A percentile compares a stretch with the other conserved stretches of the same genome.
phyloP scores from a whole-genome alignment of 2,888 invertebrate genomes.

The Platerodrilus igneus region DNA sequence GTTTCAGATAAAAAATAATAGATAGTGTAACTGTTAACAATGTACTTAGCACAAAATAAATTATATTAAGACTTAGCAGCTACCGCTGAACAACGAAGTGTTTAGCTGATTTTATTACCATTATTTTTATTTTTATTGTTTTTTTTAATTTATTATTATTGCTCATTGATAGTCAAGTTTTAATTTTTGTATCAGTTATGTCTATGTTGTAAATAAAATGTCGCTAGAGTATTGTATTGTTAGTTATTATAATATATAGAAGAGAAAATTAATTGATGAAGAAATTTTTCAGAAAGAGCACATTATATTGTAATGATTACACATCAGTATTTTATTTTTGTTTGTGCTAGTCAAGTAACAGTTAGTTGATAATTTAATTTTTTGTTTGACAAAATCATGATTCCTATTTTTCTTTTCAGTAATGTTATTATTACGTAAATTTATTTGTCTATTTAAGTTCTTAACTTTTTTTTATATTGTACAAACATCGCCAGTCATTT shows the following conservation, averaged over 20 bases:
- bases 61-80: slow-evolving; percentile 34
- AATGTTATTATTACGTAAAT: slow-evolving; percentile 7
- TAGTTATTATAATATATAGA: slow-evolving; percentile 33
- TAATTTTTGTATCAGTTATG: slow-evolving; percentile 45
- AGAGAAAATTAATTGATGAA: slow-evolving; percentile 34
- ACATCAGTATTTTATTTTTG: slow-evolving; percentile 40
- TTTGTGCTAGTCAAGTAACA: slow-evolving; percentile 29
- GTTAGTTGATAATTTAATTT: slow-evolving; percentile 27
- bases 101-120: slow-evolving; percentile 23
- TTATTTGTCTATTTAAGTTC: slow-evolving; percentile 24
- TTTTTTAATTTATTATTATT: slow-evolving; percentile 32
- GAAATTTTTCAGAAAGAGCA: slow-evolving; percentile 41
- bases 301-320: slow-evolving; percentile 40
- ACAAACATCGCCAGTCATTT: slow-evolving; percentile 45
- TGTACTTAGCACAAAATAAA: slow-evolving; percentile 47
- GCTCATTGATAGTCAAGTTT: slow-evolving; percentile 39
- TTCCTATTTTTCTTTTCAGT: slow-evolving; percentile 20
- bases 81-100: slow-evolving; percentile 39
- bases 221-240: slow-evolving; percentile 39
- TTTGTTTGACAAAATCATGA: slow-evolving; percentile 27
- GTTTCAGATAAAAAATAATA: slow-evolving; percentile 27
- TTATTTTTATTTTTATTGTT: slow-evolving; percentile 11
- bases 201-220: slow-evolving; percentile 44
- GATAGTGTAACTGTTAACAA: slow-evolving; percentile 30
- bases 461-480: slow-evolving; percentile 39